These are phyloP conservation scores for Nebria brevicollis DNA, from an alignment of 2,888 invertebrate species.

Conservation along the genomic window DNA sequence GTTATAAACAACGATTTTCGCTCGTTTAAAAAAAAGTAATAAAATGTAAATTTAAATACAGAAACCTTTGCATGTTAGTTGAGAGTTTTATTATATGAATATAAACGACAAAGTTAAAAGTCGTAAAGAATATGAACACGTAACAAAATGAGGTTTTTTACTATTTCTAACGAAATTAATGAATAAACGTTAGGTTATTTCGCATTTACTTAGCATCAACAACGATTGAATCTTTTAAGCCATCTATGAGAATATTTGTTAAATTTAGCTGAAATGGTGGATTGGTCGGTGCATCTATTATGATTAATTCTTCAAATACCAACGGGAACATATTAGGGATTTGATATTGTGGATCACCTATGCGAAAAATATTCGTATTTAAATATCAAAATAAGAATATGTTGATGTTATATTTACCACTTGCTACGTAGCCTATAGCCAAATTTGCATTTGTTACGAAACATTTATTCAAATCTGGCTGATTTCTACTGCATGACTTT, in stretches of 20 bases:
- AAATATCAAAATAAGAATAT: neutral
- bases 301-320: neutral
- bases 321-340: neutral
- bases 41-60: too few relatives aligned
- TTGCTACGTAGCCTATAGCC: constrained; percentile 52
- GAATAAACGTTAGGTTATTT: neutral
- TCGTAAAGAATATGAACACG: too few relatives aligned
- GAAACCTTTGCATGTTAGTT: too few relatives aligned
- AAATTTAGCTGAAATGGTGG: neutral
- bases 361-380: neutral
- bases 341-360: neutral
- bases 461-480: constrained; percentile 55
- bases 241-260: neutral
- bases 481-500: constrained; percentile 53
- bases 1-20: too few relatives aligned
- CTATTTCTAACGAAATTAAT: too few relatives aligned
- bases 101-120: too few relatives aligned
- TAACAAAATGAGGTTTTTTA: too few relatives aligned
- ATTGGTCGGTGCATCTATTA: neutral
- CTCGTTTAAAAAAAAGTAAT: too few relatives aligned
- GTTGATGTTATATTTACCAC: constrained; percentile 50
- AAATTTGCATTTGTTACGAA: constrained; percentile 52
- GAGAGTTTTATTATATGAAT: too few relatives aligned
- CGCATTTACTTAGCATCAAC: neutral
- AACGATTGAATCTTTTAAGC: neutral